phyloP scores from a whole-genome alignment of 1,140 invertebrate genomes.

The Drosophila malerkotliana region DNA sequence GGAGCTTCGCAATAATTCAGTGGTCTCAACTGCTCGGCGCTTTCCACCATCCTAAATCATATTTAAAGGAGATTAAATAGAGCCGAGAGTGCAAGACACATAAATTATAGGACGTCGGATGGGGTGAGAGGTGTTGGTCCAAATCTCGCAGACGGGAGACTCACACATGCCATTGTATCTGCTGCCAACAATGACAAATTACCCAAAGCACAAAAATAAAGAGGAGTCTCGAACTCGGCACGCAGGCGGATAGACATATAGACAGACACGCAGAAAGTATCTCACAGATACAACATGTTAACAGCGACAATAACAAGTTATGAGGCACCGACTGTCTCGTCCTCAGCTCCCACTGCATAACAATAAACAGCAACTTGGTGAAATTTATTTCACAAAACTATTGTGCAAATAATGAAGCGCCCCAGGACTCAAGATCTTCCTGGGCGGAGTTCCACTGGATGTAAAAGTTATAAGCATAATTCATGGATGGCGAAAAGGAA shows the following conservation, averaged over 20 bases:
- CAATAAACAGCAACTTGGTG: constrained; percentile 72
- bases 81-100: constrained; percentile 40
- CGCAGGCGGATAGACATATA: constrained; percentile 1
- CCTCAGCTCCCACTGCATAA: constrained; percentile 48
- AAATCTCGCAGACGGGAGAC: constrained; percentile 18
- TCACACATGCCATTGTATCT: constrained; percentile 11
- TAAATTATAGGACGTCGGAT: constrained; percentile 57
- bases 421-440: constrained; percentile 16
- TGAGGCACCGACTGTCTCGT: constrained; percentile 37
- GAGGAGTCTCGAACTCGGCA: constrained; percentile 20
- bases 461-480: constrained; percentile 63
- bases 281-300: constrained; percentile 74
- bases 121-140: constrained; percentile 19
- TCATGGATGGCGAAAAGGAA: constrained; percentile 10
- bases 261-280: constrained; percentile 54
- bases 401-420: constrained; percentile 64
- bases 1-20: constrained; percentile 45
- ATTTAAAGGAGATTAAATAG: constrained; percentile 66
- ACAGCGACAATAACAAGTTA: constrained; percentile 80
- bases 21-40: constrained; percentile 18
- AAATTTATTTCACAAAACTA: constrained; percentile 76
- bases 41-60: constrained; percentile 57
- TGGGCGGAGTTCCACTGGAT: constrained; percentile 8
- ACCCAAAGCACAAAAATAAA: constrained; percentile 49
- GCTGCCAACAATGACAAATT: constrained; percentile 68